phyloP scores from a whole-genome alignment of 2,797 vertebrate genomes.

The Hyperoplus lanceolatus region DNA sequence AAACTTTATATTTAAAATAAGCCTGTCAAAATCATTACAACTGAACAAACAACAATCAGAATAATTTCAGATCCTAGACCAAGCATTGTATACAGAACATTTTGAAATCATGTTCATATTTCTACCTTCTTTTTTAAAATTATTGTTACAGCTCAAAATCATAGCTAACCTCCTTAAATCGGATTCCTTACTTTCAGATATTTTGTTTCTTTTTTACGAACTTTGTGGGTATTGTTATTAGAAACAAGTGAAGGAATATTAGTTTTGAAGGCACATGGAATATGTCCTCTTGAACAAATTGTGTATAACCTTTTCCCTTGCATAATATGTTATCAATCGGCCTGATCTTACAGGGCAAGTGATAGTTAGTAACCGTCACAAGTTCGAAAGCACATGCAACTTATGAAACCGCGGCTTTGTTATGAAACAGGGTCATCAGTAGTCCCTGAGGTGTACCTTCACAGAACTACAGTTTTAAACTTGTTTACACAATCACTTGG shows the following conservation, averaged over 20 bases:
- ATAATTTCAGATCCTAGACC: conserved; percentile 8
- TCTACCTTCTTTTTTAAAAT: no score
- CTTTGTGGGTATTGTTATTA: background rate
- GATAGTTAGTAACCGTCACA: conserved; percentile 51
- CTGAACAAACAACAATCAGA: conserved; percentile 5
- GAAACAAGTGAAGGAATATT: background rate
- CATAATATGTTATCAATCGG: conserved; percentile 25
- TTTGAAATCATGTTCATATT: no score
- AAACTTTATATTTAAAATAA: conserved; percentile 7
- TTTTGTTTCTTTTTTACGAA: background rate
- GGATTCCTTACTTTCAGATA: background rate
- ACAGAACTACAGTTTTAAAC: conserved; percentile 14
- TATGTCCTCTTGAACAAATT: background rate
- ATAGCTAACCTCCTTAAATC: background rate
- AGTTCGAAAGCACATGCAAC: conserved; percentile 57
- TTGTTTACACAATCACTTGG: no score
- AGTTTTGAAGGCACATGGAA: background rate
- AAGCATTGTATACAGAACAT: background rate
- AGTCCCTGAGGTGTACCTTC: conserved; percentile 25
- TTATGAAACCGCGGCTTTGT: conserved; percentile 2
- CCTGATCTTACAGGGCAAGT: conserved; percentile 19
- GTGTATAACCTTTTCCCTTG: conserved; percentile 1
- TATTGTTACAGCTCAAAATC: background rate
- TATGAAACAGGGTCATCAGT: conserved; percentile 5
- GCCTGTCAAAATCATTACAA: background rate